These are phyloP conservation scores for Fistularia commersonii DNA, from an alignment of 2,797 vertebrate genomes.

Conservation along the genomic window DNA sequence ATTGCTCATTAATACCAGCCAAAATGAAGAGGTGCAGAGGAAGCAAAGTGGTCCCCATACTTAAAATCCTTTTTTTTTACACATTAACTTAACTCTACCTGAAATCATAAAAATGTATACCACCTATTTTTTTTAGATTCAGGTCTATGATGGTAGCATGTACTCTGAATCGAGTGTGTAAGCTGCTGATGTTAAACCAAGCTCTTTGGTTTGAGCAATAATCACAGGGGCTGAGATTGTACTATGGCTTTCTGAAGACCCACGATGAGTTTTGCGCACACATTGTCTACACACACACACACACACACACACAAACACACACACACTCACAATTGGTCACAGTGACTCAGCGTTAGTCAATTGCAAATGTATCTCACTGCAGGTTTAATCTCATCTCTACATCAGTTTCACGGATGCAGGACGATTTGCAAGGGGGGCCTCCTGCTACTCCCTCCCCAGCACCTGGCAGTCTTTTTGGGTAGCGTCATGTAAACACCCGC, in stretches of 20 bases:
- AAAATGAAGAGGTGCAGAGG: conserved; percentile 69
- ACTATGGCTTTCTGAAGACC: conserved; percentile 4
- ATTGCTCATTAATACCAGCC: conserved; percentile 76
- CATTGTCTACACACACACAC: conserved; percentile 5
- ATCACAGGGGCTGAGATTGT: conserved; percentile 18
- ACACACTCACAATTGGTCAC: conserved; percentile 69
- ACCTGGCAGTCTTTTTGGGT: conserved; percentile 70
- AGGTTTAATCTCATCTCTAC: conserved; percentile 83
- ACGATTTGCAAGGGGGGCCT: conserved; percentile 54
- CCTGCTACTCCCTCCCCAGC: conserved; percentile 37
- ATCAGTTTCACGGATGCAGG: conserved; percentile 72
- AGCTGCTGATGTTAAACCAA: conserved; percentile 19
- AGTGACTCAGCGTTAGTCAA: conserved; percentile 68
- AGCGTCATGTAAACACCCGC: conserved; percentile 77
- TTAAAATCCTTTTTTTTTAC: conserved; percentile 46
- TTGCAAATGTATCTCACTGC: conserved; percentile 73
- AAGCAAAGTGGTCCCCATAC: conserved; percentile 50
- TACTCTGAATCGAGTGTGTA: not conserved
- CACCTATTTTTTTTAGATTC: no score
- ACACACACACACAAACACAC: conserved; percentile 15
- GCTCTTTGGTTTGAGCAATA: conserved; percentile 26
- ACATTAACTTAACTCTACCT: conserved; percentile 35
- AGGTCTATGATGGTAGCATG: no score
- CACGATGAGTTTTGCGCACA: not conserved
- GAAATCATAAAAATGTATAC: conserved; percentile 13